Conservation (phyloP, 2,113 vertebrate species). For the Bos indicus region DNA sequence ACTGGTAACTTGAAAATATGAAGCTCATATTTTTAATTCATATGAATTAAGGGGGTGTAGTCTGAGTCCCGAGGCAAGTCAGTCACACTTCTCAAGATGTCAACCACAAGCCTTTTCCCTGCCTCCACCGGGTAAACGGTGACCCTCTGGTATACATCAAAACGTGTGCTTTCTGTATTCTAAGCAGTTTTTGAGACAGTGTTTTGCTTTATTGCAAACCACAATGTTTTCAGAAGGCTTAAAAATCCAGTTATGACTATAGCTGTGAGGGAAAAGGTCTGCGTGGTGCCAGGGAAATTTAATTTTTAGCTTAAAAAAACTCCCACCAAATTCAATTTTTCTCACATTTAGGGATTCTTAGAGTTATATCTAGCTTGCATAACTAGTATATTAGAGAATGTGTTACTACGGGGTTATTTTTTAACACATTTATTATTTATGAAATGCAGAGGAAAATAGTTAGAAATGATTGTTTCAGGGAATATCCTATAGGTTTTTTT, state of each 20-base stretch:
- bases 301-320: conserved; percentile 70
- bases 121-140: not conserved
- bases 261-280: conserved; percentile 65
- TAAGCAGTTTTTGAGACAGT: conserved; percentile 67
- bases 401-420: conserved; percentile 62
- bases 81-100: conserved; percentile 26
- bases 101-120: not conserved
- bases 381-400: conserved; percentile 71
- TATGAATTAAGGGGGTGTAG: not conserved
- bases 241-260: conserved; percentile 76
- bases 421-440: conserved; percentile 78
- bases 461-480: conserved; percentile 76
- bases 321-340: conserved; percentile 69
- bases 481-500: conserved; percentile 63
- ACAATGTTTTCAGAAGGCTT: conserved; percentile 56
- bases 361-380: conserved; percentile 71
- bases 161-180: conserved; percentile 60
- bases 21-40: not conserved
- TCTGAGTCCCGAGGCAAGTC: not conserved
- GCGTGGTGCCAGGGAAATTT: conserved; percentile 66
- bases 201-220: conserved; percentile 72
- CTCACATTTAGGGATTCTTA: conserved; percentile 64
- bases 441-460: conserved; percentile 74
- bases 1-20: not conserved
- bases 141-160: conserved; percentile 15